Evolutionary conservation across 2,113 vertebrate species (phyloP), one percentile per base, ranked within the genome.

Genomic region (Riparia riparia): DNA sequence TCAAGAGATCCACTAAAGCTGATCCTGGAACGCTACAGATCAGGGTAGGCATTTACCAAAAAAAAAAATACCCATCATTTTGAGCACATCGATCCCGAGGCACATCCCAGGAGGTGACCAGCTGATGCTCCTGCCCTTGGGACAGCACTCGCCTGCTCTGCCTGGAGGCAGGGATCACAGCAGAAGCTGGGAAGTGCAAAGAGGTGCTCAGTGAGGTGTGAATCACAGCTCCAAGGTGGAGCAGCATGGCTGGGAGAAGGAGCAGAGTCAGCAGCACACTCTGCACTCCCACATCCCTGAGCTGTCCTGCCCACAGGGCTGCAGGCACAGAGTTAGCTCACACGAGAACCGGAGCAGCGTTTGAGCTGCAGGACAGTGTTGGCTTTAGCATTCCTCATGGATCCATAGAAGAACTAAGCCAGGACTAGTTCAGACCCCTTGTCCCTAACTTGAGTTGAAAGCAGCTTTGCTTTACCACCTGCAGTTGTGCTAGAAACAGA

Each of bases 221-320:
- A 29, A 12, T n/a, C 49, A 3, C 65, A 53, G 71, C 78, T 77
- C 10, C 47, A 1, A 5, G 32, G 74, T 7, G 34, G 20, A 56
- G 61, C 79, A 39, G 92, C 54, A 22, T 28, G 17, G 2, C 9
- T 1, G 26, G 50, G 25, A 65, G 49, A 7, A 50, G 61, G 42
- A 77, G 90, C 7, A 32, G 71, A 60, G 82, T 2, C 61, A 17
- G 58, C 63, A 68, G 74, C 41, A 42, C 4, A 0, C 44, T 32
- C 63, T 50, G 64, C 50, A 2, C 73, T 56, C n/a, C 6, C 39
- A 3, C 7, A 3, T 1, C 39, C 37, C 60, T 0, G 7, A 56
- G 79, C 81, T 45, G 19, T 24, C 32, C 64, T 49, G 29, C 14
- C 41, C 58, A 5, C 34, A 28, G 53, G 4, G 53, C 11, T 34